Base-by-base conservation (phyloP, 2,888 invertebrate species). In the Drosophila parthenogenetica region DNA sequence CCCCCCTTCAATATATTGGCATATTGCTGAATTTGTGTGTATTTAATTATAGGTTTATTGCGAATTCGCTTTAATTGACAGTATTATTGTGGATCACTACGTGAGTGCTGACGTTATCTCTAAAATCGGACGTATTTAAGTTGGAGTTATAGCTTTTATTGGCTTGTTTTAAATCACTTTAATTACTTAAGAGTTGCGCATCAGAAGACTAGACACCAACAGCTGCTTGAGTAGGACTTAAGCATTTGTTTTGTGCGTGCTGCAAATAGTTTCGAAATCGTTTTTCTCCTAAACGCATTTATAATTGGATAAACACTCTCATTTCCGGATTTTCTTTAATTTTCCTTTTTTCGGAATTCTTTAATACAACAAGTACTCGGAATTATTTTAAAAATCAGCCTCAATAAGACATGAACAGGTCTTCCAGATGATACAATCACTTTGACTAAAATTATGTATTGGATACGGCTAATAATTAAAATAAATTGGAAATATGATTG, bases 1-100 rank as follows among this genome's bases (percentile, higher is more conserved):
- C 67, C 73, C 75, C 78, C 73, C 72, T 65, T 72, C 54, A 48
- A 60, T 87, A 60, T 73, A 66, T 79, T 77, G 72, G 62, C 66
- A 66, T 51, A 62, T 87, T 60, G 85, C 74, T 11, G 69, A 73
- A 58, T 60, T 64, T 61, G 42, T 25, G 13, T 17, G 53, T 37
- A 32, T 66, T 78, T 69, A 72, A 78, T 84, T 69, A 81, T 48
- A 53, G 51, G 55, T 48, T 70, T 57, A 51, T 59, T 59, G 54
- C 37, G 14, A 61, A 55, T 66, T 78, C 50, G 32, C 48, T 46
- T 54, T 46, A 50, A 74, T 66, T 73, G 42, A 46, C 72, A 55
- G 40, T 11, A 22, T 54, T 59, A 49, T 64, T 17, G 43, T 17
- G 43, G 32, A 19, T 43, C n/a, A 35, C 2, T 43, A 16, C 2